Percentiles rank a stretch among this genome's conserved stretches.
phyloP scores from a whole-genome alignment of 2,888 invertebrate genomes.

The Aricia artaxerxes region DNA sequence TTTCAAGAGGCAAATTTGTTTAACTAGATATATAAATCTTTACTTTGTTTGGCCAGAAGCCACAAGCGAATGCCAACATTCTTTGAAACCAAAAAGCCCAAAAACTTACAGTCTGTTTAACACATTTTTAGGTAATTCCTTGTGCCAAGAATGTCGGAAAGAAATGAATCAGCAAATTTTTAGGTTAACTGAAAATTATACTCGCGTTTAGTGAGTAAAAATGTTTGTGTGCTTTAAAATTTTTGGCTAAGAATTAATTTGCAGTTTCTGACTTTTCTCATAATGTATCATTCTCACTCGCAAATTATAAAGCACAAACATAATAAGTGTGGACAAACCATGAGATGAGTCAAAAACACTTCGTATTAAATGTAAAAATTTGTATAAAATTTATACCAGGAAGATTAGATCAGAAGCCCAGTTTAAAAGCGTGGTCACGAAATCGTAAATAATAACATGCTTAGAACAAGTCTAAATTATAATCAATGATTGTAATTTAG shows the following conservation, averaged over 20 bases:
- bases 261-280: background rate
- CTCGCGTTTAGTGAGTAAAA: background rate
- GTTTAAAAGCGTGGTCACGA: too few species aligned
- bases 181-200: constrained; percentile 10
- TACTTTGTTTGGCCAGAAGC: constrained; percentile 5
- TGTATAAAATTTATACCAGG: too few species aligned
- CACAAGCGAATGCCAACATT: background rate
- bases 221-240: background rate
- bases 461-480: too few species aligned
- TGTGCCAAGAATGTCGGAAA: constrained; percentile 8
- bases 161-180: background rate
- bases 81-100: background rate
- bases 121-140: background rate
- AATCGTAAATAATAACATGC: too few species aligned
- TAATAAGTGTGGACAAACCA: background rate
- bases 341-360: background rate
- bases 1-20: background rate
- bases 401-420: too few species aligned
- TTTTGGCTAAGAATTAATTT: background rate
- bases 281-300: background rate
- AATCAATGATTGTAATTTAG: too few species aligned
- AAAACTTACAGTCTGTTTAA: background rate
- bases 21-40: background rate
- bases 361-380: too few species aligned
- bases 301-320: background rate